Conservation (phyloP, 2,113 vertebrate species). For the Phodopus roborovskii region DNA sequence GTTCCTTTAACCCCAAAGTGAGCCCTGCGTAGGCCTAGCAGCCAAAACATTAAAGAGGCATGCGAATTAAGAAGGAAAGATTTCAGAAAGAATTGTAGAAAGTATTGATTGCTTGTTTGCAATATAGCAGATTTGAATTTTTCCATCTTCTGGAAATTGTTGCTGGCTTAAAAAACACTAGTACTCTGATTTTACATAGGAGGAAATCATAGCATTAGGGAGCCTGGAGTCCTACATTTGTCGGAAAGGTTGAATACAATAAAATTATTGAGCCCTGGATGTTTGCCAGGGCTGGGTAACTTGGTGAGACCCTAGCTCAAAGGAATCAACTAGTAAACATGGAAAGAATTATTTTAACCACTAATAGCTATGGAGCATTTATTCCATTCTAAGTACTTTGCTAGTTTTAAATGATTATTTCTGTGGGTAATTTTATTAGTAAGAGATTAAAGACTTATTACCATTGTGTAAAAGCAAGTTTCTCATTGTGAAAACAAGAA, state of each 20-base stretch:
- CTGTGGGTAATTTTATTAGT: too few species aligned
- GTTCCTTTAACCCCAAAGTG: not conserved
- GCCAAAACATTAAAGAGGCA: conserved; percentile 45
- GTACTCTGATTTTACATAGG: not conserved
- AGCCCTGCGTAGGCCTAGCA: not conserved
- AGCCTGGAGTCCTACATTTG: not conserved
- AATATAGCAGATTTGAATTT: conserved; percentile 52
- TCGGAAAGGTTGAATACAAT: not conserved
- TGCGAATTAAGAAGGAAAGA: conserved; percentile 62
- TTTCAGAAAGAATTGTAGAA: conserved; percentile 50
- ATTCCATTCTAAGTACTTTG: too few species aligned
- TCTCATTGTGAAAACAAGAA: conserved; percentile 59
- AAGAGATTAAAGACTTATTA: conserved; percentile 18
- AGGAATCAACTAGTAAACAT: too few species aligned
- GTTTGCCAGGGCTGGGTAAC: too few species aligned
- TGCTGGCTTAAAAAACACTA: not conserved
- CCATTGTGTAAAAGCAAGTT: not conserved
- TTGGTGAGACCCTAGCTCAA: too few species aligned
- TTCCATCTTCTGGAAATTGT: not conserved
- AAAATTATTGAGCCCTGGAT: too few species aligned
- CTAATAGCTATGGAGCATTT: too few species aligned
- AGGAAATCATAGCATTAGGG: not conserved
- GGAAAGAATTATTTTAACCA: too few species aligned
- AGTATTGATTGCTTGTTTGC: conserved; percentile 39
- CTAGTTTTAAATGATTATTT: too few species aligned